Percentiles rank a stretch among this genome's conserved stretches.
phyloP scores from a whole-genome alignment of 2,888 invertebrate genomes.

The Ryuthela nishihirai region DNA sequence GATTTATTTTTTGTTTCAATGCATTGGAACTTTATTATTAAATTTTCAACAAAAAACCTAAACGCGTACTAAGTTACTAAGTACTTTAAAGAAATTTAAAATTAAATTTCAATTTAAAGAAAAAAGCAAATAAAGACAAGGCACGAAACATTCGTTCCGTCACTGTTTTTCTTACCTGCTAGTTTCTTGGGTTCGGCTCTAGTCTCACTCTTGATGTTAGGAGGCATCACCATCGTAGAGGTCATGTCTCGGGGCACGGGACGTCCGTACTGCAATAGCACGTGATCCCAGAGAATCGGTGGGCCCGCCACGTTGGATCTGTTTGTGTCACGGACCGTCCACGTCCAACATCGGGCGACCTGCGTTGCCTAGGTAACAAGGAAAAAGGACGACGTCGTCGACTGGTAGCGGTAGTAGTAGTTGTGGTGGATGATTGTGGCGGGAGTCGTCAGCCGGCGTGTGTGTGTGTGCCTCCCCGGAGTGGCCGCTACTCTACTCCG shows the following conservation, averaged over 20 bases:
- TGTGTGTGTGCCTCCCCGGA: too few species aligned
- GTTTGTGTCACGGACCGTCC: slow-evolving; percentile 6
- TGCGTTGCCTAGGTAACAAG: not conserved
- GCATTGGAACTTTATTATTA: too few species aligned
- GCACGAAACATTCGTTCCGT: too few species aligned
- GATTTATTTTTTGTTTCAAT: too few species aligned
- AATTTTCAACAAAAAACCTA: too few species aligned
- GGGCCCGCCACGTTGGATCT: slow-evolving; percentile 34
- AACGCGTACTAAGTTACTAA: too few species aligned
- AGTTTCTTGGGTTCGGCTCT: slow-evolving; percentile 22
- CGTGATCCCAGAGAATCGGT: slow-evolving; percentile 39
- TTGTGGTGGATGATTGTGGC: too few species aligned
- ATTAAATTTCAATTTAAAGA: too few species aligned
- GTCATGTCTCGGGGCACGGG: slow-evolving; percentile 26
- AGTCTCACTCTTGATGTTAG: slow-evolving; percentile 19
- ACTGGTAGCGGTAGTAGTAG: not conserved
- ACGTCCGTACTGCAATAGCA: slow-evolving; percentile 37
- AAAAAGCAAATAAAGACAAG: too few species aligned
- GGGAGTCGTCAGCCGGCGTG: too few species aligned
- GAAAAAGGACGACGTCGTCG: not conserved
- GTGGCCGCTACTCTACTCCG: too few species aligned
- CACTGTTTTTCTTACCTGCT: slow-evolving; percentile 31
- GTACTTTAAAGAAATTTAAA: too few species aligned
- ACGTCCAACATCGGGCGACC: slow-evolving; percentile 15
- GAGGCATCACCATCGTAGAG: slow-evolving; percentile 21